phyloP scores from a whole-genome alignment of 2,797 vertebrate genomes.

The Sandelia bainsii region DNA sequence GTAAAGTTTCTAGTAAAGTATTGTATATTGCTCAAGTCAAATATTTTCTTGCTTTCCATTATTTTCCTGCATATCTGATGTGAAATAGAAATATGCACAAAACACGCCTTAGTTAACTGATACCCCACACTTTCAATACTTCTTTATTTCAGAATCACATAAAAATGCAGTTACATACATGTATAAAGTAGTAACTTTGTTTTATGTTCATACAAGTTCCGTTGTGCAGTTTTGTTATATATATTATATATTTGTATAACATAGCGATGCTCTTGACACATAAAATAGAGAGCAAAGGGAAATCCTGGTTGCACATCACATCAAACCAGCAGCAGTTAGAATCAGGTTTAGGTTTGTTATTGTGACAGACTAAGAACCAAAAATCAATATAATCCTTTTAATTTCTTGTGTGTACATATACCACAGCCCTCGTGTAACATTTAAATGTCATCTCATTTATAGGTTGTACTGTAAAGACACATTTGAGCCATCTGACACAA shows the following conservation, averaged over 20 bases:
- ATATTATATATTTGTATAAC: too few species aligned
- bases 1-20: not conserved
- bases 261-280: conserved; percentile 28
- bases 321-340: conserved; percentile 42
- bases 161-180: too few species aligned
- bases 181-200: too few species aligned
- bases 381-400: conserved; percentile 35
- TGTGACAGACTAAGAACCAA: conserved; percentile 11
- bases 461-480: conserved; percentile 35
- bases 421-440: not conserved
- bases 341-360: conserved; percentile 37
- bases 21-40: not conserved
- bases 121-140: too few species aligned
- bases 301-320: conserved; percentile 49
- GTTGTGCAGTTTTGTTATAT: too few species aligned
- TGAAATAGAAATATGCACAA: too few species aligned
- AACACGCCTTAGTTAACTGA: too few species aligned
- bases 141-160: too few species aligned
- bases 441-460: conserved; percentile 24
- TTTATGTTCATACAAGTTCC: not conserved
- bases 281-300: conserved; percentile 42
- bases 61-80: not conserved
- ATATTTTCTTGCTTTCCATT: not conserved
- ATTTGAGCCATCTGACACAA: conserved; percentile 47
- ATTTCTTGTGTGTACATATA: not conserved